Base-by-base conservation (phyloP, 2,113 vertebrate genomes). In the Phainopepla nitens region DNA sequence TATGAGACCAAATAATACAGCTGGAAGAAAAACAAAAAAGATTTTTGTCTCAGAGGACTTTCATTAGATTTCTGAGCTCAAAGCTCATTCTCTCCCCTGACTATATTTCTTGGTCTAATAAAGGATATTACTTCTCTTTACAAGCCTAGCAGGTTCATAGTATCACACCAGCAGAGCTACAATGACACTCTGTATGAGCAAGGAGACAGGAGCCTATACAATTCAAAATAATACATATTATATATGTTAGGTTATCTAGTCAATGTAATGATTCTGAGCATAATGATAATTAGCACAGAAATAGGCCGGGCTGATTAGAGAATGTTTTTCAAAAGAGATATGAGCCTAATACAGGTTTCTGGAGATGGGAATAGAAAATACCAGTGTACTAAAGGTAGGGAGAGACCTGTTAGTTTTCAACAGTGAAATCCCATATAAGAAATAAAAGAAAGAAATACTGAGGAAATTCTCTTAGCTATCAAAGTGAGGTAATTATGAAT, bases 51-150 rank as follows among this genome's bases (percentile, higher is more conserved):
- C 85, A 57, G 82, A 82, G 71, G 88, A 42, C 45, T 92, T 96
- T 76, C 75, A 82, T 95, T 93, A 92, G 88, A 94, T 92, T 85
- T 93, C 75, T 86, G 82, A 90, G 57, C 66, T 78, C 85, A 92
- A 82, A 95, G 82, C 82, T 94, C 61, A 0, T 69, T 94, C 79
- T 93, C 20, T 96, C 20, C 66, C 66, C 39, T 60, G 70, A 56
- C 94, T 93, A 1, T 92, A 65, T 92, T 66, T 93, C 53, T 90
- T 72, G 49, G 85, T 88, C 85, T 90, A 87, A 88, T 90, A 92
- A 90, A 93, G 76, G 57, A 69, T 88, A 94, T 53, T 92, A 69
- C 66, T 93, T 80, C 57, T 82, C 28, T 72, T 45, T 93, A 31
- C 49, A 85, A 92, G 62, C 75, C 49, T 76, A 60, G 15, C 22